Percentiles rank a stretch among this genome's conserved stretches.
These are phyloP conservation scores for Margarornis squamiger DNA, from an alignment of 2,797 vertebrate species.

Conservation along the genomic window DNA sequence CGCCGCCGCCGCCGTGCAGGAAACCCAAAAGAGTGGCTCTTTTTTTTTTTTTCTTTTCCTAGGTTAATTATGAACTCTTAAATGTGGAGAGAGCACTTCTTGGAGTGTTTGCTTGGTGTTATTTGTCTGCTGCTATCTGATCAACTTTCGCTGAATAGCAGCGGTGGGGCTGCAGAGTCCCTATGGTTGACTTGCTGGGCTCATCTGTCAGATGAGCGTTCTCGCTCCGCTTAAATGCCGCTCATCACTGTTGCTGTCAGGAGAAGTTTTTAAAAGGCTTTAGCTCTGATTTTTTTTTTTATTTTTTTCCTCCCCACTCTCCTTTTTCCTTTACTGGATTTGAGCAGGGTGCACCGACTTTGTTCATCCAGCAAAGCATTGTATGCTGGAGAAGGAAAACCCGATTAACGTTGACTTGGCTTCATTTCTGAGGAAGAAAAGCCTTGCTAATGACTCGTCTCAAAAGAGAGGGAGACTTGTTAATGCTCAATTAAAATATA, in stretches of 20 bases:
- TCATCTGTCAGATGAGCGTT: slow-evolving; percentile 8
- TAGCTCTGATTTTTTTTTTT: background rate
- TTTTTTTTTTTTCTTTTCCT: background rate
- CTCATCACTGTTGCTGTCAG: background rate
- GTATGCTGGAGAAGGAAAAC: background rate
- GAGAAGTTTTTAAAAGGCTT: background rate
- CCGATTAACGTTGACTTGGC: background rate
- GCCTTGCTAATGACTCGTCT: background rate
- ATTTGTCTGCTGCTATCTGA: slow-evolving; percentile 59
- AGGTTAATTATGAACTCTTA: slow-evolving; percentile 37
- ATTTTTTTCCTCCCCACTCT: rapidly evolving
- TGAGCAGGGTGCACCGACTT: background rate
- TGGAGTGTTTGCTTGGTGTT: slow-evolving; percentile 33
- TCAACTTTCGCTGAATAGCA: slow-evolving; percentile 56
- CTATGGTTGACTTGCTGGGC: slow-evolving; percentile 44
- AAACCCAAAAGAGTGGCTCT: background rate
- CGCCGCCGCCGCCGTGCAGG: rapidly evolving
- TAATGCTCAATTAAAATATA: slow-evolving; percentile 26
- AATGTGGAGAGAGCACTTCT: slow-evolving; percentile 19
- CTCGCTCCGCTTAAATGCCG: background rate
- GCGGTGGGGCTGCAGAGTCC: background rate
- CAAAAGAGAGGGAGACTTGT: background rate
- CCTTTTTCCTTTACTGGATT: background rate
- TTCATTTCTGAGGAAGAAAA: background rate
- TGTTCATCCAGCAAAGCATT: rapidly evolving